Conservation (phyloP, 2,888 invertebrate species). For the Cephus pygmeus region DNA sequence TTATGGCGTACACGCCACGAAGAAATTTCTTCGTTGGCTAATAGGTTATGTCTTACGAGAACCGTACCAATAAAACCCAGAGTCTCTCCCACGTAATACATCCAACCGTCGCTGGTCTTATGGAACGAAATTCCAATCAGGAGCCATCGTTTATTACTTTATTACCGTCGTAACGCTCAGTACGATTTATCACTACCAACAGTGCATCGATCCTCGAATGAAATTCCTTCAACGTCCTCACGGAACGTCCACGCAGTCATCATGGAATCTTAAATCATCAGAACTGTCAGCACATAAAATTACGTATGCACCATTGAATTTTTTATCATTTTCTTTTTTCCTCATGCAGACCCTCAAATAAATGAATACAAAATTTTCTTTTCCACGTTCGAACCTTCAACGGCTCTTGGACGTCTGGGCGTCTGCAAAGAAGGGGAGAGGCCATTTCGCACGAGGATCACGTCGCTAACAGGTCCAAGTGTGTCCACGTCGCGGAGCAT, state of each 20-base stretch:
- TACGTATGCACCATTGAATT: neutral
- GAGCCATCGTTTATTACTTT: neutral
- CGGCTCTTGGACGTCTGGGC: neutral
- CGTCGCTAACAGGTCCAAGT: conserved; percentile 3
- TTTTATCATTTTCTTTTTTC: neutral
- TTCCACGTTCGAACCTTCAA: neutral
- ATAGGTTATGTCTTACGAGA: neutral
- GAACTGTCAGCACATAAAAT: neutral
- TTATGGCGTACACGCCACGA: neutral
- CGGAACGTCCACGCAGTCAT: neutral
- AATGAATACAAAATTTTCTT: neutral
- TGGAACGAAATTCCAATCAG: neutral
- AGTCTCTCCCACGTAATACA: neutral
- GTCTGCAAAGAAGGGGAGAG: neutral
- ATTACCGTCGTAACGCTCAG: neutral
- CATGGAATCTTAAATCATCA: neutral
- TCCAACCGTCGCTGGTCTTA: neutral
- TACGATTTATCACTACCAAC: neutral
- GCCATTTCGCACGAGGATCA: conserved; percentile 1
- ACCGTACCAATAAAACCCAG: neutral
- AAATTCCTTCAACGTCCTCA: neutral
- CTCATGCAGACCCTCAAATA: neutral
- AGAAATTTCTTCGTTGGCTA: neutral
- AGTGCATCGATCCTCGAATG: neutral
- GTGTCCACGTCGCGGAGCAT: neutral